Percentiles rank a stretch among this genome's conserved stretches.
Conservation (phyloP, 2,113 vertebrate species). For the Mesoclemmys tuberculata region DNA sequence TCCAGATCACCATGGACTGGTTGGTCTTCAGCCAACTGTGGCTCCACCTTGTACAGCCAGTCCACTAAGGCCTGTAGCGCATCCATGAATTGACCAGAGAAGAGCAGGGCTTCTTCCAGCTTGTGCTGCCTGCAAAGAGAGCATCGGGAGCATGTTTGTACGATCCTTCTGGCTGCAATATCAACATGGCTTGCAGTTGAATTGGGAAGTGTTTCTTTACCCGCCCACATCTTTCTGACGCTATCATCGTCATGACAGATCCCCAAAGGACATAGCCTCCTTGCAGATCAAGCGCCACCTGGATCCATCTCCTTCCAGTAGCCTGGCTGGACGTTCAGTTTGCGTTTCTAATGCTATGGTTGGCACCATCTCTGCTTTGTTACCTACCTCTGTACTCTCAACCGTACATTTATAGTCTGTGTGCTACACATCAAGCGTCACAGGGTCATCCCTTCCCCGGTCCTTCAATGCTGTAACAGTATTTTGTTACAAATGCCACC, state of each 20-base stretch:
- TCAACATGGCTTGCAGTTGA: fast-evolving
- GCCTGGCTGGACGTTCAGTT: neutral
- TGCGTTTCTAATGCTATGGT: neutral
- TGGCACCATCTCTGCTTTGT: neutral
- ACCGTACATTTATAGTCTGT: fast-evolving
- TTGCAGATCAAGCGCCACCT: neutral
- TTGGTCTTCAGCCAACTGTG: conserved; percentile 95
- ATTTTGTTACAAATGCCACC: fast-evolving
- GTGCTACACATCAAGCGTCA: neutral
- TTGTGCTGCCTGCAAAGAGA: conserved; percentile 92
- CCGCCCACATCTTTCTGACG: neutral
- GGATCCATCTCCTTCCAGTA: neutral
- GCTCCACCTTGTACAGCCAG: conserved; percentile 97
- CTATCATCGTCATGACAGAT: neutral
- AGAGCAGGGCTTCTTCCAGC: conserved; percentile 96
- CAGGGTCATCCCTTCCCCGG: neutral
- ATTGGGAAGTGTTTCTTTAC: too few relatives aligned
- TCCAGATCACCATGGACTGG: conserved; percentile 97
- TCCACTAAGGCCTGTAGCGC: conserved; percentile 96
- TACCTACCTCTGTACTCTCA: neutral
- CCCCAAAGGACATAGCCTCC: neutral
- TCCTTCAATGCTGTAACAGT: fast-evolving
- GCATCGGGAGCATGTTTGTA: fast-evolving
- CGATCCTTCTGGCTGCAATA: neutral
- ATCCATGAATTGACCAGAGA: conserved; percentile 98